Evolutionary conservation across 2,113 vertebrate species (phyloP).

Genomic region (Amazona vittata): DNA sequence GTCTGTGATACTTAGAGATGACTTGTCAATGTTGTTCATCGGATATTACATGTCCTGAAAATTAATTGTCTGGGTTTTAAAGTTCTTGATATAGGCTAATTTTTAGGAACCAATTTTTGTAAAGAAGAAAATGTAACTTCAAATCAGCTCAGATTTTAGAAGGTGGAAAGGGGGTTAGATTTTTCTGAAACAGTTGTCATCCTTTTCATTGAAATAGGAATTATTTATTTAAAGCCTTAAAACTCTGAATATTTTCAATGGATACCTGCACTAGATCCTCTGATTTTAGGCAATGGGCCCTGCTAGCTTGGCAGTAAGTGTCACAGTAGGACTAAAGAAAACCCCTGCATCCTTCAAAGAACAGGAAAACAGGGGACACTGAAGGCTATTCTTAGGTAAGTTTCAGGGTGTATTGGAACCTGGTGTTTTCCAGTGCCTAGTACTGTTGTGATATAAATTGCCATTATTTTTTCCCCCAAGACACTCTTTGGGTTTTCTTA

Average conservation of each 20-base stretch:
- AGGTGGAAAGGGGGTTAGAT: not conserved
- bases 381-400: not conserved
- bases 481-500: constrained; percentile 3
- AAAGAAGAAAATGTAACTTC: not conserved
- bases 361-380: not conserved
- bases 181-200: not conserved
- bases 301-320: constrained; percentile 5
- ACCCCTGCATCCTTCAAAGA: not conserved
- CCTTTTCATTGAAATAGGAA: not conserved
- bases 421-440: not conserved
- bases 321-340: not conserved
- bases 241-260: not conserved
- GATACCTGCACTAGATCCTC: not conserved
- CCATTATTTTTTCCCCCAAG: not conserved
- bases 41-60: not conserved
- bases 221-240: not conserved
- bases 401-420: constrained; percentile 1
- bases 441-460: constrained; percentile 10
- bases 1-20: not conserved
- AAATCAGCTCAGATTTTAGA: not conserved
- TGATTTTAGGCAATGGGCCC: constrained; percentile 3
- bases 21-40: not conserved
- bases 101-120: not conserved
- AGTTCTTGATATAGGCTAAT: not conserved
- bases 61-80: not conserved